phyloP scores from a whole-genome alignment of 30 jellyfish, hydroid and myxozoan genomes.

The Sanderia malayensis region DNA sequence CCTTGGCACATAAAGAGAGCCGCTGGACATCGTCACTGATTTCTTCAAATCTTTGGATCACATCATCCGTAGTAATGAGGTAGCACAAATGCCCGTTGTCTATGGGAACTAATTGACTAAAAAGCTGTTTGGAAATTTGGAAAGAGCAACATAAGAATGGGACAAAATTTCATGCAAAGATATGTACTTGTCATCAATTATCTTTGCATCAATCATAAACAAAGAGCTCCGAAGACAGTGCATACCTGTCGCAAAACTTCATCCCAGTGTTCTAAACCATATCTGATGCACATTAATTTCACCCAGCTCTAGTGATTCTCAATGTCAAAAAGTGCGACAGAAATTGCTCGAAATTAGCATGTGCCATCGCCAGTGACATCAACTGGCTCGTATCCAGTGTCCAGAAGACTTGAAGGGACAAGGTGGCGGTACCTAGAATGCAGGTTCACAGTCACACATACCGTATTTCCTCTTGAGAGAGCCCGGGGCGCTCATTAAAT shows the following conservation, averaged over 20 bases:
- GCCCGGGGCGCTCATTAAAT: not conserved
- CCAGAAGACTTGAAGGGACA: not conserved
- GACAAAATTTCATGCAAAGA: not conserved
- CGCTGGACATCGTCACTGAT: not conserved
- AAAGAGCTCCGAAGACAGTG: not conserved
- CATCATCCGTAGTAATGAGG: not conserved
- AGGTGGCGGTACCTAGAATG: conserved; percentile 4
- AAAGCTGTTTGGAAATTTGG: not conserved
- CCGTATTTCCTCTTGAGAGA: not conserved
- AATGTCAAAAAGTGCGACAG: not conserved
- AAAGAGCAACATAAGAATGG: not conserved
- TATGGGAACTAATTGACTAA: not conserved
- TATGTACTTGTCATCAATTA: not conserved
- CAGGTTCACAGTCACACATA: too few species aligned
- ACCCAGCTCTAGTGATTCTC: not conserved
- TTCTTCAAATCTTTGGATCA: not conserved
- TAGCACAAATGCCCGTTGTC: not conserved
- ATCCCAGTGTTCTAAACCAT: not conserved
- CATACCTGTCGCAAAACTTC: not conserved
- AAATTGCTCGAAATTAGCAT: not conserved
- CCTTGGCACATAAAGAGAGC: not conserved
- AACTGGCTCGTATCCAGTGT: not conserved
- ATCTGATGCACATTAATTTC: not conserved
- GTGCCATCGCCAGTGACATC: not conserved
- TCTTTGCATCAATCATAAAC: not conserved